Evolutionary conservation across 2,113 vertebrate species (phyloP).

Genomic region (Notarius quadriscutis): DNA sequence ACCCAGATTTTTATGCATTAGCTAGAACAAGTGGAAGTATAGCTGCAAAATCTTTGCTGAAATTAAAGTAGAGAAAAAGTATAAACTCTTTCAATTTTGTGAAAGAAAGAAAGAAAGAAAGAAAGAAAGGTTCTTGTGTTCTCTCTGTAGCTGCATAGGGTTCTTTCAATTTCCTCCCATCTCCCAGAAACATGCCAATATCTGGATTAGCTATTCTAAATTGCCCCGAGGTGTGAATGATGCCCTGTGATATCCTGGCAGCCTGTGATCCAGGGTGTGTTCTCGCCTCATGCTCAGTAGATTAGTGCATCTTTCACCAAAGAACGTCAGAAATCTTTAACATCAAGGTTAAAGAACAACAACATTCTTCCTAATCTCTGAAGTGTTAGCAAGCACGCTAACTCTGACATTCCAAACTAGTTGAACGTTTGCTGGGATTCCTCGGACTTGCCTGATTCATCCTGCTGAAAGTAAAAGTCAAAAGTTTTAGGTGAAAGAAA

Average conservation of each 20-base stretch:
- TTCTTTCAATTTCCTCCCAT: background rate
- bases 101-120: background rate
- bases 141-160: background rate
- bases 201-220: background rate
- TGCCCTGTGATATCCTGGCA: background rate
- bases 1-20: background rate
- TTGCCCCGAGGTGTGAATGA: background rate
- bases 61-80: background rate
- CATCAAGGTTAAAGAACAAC: background rate
- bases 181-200: background rate
- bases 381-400: background rate
- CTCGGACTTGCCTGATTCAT: background rate
- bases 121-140: background rate
- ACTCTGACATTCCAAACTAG: background rate
- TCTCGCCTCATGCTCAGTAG: background rate
- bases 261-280: background rate
- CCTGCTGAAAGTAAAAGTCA: background rate
- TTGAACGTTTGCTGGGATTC: background rate
- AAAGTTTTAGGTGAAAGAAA: background rate
- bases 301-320: background rate
- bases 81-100: background rate
- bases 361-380: background rate
- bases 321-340: background rate
- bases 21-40: no score
- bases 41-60: background rate